phyloP scores from a whole-genome alignment of 1,140 invertebrate species.

The Drosophila nigrodunni region DNA sequence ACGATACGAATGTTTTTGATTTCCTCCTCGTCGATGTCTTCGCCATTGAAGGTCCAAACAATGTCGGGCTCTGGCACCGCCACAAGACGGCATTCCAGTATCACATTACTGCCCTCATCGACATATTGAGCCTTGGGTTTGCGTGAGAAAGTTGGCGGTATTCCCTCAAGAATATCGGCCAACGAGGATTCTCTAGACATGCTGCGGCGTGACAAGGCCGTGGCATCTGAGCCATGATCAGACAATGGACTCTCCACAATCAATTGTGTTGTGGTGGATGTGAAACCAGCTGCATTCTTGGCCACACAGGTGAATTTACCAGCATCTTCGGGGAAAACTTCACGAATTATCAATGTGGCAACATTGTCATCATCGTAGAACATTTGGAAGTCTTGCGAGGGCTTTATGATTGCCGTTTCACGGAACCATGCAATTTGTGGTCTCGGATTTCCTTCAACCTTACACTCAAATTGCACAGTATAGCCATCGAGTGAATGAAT shows the following conservation, averaged over 20 bases:
- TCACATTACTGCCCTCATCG: slow-evolving; percentile 91
- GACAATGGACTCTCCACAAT: slow-evolving; percentile 94
- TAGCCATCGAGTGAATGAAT: slow-evolving; percentile 93
- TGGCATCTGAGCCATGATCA: slow-evolving; percentile 94
- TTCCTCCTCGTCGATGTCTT: slow-evolving; percentile 88
- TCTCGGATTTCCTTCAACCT: slow-evolving; percentile 94
- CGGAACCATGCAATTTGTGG: slow-evolving; percentile 98
- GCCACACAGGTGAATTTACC: slow-evolving; percentile 98
- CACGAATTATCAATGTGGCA: slow-evolving; percentile 95
- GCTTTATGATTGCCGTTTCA: slow-evolving; percentile 96
- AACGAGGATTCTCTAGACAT: slow-evolving; percentile 95
- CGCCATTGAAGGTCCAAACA: slow-evolving; percentile 92
- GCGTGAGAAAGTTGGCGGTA: slow-evolving; percentile 95
- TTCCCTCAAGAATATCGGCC: slow-evolving; percentile 95
- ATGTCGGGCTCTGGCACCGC: slow-evolving; percentile 96
- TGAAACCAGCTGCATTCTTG: slow-evolving; percentile 97
- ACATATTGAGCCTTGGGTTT: slow-evolving; percentile 94
- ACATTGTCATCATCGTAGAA: slow-evolving; percentile 97
- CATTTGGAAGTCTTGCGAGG: slow-evolving; percentile 95
- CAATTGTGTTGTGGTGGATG: slow-evolving; percentile 95
- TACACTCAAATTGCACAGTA: slow-evolving; percentile 95
- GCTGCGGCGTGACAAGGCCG: slow-evolving; percentile 91
- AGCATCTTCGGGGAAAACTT: slow-evolving; percentile 98
- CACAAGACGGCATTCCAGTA: slow-evolving; percentile 93
- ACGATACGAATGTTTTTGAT: slow-evolving; percentile 89